Base-by-base conservation (phyloP, 2,113 vertebrate genomes). In the Osmerus mordax region DNA sequence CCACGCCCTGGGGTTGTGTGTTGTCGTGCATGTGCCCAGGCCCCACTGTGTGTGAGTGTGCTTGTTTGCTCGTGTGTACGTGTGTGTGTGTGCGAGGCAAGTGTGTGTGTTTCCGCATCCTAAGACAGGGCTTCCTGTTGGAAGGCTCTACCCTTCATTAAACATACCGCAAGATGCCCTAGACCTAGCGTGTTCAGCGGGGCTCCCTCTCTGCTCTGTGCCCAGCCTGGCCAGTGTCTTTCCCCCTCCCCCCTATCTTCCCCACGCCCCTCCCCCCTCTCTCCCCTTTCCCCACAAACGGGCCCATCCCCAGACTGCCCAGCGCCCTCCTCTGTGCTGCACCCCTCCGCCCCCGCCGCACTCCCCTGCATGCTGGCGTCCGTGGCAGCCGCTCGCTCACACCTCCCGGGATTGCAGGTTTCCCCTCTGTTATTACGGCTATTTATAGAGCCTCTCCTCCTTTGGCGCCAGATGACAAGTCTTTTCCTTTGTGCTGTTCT, bases 361-460 rank as follows among this genome's bases (percentile, higher is more conserved):
- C 61, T 78, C 65, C 69, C 70, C 59, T 65, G 79, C 77, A 68
- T 73, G 63, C 69, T 41, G n/a, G 78, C 81, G 70, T 87, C 85
- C 58, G 70, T 78, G 82, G 81, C 81, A 85, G 82, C 78, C 84
- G 16, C 78, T 61, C 64, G 73, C 77, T 82, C 84, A 78, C 83
- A 88, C 86, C 83, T 87, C 81, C 66, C 61, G 77, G 82, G 85
- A 80, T 76, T 67, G 74, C 78, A 16, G 73, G 62, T 82, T 80
- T 83, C 83, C 83, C 71, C 81, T 78, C 86, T 87, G 82, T 86
- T 80, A 86, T 87, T 88, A 84, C 73, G 68, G 71, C 85, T 89
- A 87, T 85, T 83, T 88, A 82, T 87, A 87, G 85, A 78, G 25
- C 58, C 61, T 29, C 63, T 76, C 58, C 65, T 55, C 41, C 63